Base-by-base conservation (phyloP, 2,888 invertebrate species). In the Thecophora atra region DNA sequence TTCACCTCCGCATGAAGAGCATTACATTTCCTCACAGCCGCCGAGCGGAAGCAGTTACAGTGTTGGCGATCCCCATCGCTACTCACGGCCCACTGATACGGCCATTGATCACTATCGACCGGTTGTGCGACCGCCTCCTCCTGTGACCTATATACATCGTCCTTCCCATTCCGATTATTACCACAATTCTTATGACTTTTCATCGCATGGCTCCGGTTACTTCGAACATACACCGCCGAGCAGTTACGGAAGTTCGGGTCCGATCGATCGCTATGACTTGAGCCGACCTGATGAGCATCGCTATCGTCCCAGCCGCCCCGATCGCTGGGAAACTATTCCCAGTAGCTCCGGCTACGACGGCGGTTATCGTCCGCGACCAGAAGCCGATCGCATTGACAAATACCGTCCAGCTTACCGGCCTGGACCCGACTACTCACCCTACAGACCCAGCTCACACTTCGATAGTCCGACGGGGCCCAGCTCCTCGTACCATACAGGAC, bases 261-360 rank as follows among this genome's bases (percentile, higher is more conserved):
- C 84, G 7, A 78, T 85, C 7, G 87, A 87, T 76, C 82, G 86
- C 5, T 86, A 86, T 74, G 87, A 86, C 73, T 77, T 73, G 13
- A 70, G 74, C 4, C 80, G 81, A 5, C 79, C 80, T 5, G 77
- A 77, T 64, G 83, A 82, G 8, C 76, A 80, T 4, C 77, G 79
- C 4, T 82, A 83, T 26, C 76, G 81, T 7, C 83, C 84, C 5
- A 77, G 80, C 21, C 80, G 79, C 21, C 78, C 81, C 3, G 82
- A 82, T 68, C 81, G 84, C 42, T 86, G 86, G 84, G 84, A 86
- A 72, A 77, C 81, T 7, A 70, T 84, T 66, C 85, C 86, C 8
- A 84, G 84, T 74, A 83, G 84, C 64, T 84, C 85, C 0, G 83
- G 84, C n/a, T 83, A 83, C 47, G 84, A 82, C 26, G 77, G 80